These are phyloP conservation scores for Azemiops feae DNA, from an alignment of 2,113 vertebrate species.

Conservation along the genomic window DNA sequence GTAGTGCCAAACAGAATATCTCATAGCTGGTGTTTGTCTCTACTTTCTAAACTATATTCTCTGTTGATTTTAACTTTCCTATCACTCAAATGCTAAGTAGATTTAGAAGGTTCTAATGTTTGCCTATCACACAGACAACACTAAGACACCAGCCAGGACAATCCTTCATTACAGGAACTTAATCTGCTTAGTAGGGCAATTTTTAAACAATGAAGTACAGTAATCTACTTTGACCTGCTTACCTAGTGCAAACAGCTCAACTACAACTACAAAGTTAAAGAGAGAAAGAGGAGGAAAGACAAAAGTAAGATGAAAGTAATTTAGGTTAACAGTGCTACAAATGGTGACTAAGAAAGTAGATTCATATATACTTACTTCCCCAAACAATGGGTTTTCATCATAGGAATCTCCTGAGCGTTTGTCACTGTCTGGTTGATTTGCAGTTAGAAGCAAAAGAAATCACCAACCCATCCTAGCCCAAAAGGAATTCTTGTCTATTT, in stretches of 20 bases:
- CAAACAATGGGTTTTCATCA: conserved; percentile 4
- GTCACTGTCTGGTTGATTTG: conserved; percentile 15
- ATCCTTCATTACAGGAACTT: conserved; percentile 40
- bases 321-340: conserved; percentile 16
- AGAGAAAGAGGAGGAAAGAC: neutral
- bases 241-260: conserved; percentile 33
- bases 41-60: conserved; percentile 25
- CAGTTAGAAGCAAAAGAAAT: conserved; percentile 23
- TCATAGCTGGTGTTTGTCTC: conserved; percentile 45
- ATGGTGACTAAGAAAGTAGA: neutral
- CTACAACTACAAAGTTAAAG: conserved; percentile 27
- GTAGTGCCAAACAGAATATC: neutral
- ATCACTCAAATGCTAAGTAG: conserved; percentile 40
- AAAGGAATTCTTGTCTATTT: conserved; percentile 1
- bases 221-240: conserved; percentile 35
- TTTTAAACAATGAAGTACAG: conserved; percentile 44
- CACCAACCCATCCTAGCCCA: conserved; percentile 5
- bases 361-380: conserved; percentile 27
- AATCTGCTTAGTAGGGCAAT: conserved; percentile 47
- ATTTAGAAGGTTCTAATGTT: conserved; percentile 18
- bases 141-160: conserved; percentile 48
- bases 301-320: conserved; percentile 12
- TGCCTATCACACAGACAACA: neutral
- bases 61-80: neutral
- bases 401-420: conserved; percentile 25